Evolutionary conservation across 2,888 invertebrate species (phyloP).

Genomic region (Pseudococcus jackbeardsleyi): DNA sequence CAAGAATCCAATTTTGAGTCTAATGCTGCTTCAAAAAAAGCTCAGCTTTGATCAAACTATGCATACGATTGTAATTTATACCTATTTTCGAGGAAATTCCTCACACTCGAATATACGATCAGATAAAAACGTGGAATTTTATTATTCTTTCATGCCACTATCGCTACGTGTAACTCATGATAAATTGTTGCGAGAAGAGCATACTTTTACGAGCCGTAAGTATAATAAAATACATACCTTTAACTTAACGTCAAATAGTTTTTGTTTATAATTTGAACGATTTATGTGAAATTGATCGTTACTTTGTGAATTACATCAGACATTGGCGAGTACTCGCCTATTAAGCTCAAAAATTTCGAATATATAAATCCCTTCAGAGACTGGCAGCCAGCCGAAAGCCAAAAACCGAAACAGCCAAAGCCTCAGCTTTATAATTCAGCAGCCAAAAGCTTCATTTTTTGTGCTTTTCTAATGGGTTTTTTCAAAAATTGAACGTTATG

Average conservation of each 20-base stretch:
- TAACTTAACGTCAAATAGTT: neutral
- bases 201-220: neutral
- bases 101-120: neutral
- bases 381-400: too few relatives aligned
- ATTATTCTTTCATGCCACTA: neutral
- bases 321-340: neutral
- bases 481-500: too few relatives aligned
- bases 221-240: neutral
- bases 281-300: slow-evolving; percentile 1
- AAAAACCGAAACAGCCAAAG: too few relatives aligned
- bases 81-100: neutral
- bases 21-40: too few relatives aligned
- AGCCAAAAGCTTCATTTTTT: too few relatives aligned
- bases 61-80: neutral
- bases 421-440: too few relatives aligned
- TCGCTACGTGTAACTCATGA: neutral
- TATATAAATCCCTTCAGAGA: too few relatives aligned
- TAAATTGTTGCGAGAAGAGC: neutral
- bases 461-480: too few relatives aligned
- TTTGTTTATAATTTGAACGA: neutral
- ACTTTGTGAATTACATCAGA: neutral
- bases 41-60: too few relatives aligned
- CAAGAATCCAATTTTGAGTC: too few relatives aligned
- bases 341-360: neutral
- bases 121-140: neutral